Conservation (phyloP, 2,113 vertebrate genomes). For the Vireo altiloquus region DNA sequence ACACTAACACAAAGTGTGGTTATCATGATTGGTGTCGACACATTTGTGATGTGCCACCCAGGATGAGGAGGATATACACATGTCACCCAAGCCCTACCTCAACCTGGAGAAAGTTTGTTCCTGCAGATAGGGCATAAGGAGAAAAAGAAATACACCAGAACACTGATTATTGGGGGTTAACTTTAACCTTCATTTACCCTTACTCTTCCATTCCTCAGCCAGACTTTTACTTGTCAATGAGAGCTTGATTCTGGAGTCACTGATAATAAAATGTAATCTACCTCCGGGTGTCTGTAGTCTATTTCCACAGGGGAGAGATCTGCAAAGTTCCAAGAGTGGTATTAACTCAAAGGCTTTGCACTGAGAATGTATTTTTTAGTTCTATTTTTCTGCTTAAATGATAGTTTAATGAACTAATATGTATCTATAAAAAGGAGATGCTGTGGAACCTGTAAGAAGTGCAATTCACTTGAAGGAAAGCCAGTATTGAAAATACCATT, state of each 20-base stretch:
- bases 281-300: not conserved
- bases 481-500: not conserved
- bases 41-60: constrained; percentile 54
- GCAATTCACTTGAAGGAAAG: not conserved
- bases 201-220: not conserved
- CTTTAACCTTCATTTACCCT: not conserved
- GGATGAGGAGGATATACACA: not conserved
- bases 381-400: not conserved
- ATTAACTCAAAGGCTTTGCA: not conserved
- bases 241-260: not conserved
- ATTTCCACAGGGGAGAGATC: not conserved
- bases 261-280: not conserved
- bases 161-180: not conserved
- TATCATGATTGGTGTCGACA: constrained; percentile 56
- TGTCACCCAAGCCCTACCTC: not conserved
- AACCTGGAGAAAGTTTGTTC: not conserved
- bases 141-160: not conserved
- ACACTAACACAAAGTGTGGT: constrained; percentile 45
- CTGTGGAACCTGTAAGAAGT: not conserved
- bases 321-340: not conserved
- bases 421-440: not conserved
- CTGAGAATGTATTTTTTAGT: not conserved
- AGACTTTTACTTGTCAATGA: not conserved
- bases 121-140: not conserved
- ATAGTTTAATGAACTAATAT: not conserved